A percentile compares a stretch with the other conserved stretches of the same genome.
phyloP scores from a whole-genome alignment of 2,113 vertebrate genomes.

The Alosa alosa region DNA sequence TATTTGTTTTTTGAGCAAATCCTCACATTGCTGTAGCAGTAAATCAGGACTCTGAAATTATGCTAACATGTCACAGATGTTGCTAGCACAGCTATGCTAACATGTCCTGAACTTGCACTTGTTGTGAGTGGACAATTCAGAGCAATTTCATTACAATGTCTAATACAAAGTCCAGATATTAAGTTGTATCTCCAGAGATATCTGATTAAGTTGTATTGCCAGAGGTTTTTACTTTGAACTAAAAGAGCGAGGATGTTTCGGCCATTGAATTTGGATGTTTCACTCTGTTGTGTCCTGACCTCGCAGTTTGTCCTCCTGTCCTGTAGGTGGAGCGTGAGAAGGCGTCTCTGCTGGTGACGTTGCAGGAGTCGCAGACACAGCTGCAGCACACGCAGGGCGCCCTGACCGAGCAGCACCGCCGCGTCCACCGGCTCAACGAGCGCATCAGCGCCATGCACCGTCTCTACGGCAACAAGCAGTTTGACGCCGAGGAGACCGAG shows the following conservation, averaged over 20 bases:
- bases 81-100: too few species aligned
- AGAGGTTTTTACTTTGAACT: not conserved
- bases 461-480: conserved; percentile 82
- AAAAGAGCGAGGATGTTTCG: not conserved
- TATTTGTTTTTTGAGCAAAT: not conserved
- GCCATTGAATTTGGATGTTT: not conserved
- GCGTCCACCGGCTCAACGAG: conserved; percentile 86
- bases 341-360: conserved; percentile 82
- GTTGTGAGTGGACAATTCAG: not conserved
- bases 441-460: conserved; percentile 80
- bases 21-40: not conserved
- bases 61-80: not conserved
- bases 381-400: conserved; percentile 94
- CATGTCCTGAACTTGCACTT: not conserved
- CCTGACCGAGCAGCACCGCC: conserved; percentile 87
- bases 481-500: conserved; percentile 80
- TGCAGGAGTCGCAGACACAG: conserved; percentile 94
- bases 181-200: not conserved
- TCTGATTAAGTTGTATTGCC: not conserved
- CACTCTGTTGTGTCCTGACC: not conserved
- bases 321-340: conserved; percentile 94
- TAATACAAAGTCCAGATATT: not conserved
- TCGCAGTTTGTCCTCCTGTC: conserved; percentile 11
- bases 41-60: not conserved
- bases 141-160: not conserved